These are phyloP conservation scores for Eidolon dupreanum DNA, from an alignment of 2,797 vertebrate genomes.

Conservation along the genomic window DNA sequence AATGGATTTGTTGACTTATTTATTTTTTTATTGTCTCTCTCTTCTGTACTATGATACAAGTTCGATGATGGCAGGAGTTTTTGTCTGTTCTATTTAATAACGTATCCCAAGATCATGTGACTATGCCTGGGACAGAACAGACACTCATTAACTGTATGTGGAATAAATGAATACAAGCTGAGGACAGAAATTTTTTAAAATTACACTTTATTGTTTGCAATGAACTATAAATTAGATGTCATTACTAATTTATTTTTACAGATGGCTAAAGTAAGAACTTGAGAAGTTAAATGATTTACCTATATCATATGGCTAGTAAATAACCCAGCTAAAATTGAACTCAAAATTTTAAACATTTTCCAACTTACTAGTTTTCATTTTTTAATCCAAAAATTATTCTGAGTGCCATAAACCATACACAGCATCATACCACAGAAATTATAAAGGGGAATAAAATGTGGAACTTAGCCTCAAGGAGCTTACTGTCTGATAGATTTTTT, in stretches of 20 bases:
- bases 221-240: background rate
- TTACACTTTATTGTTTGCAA: background rate
- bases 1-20: background rate
- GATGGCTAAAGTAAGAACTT: background rate
- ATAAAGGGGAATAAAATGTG: background rate
- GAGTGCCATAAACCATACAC: background rate
- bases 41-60: background rate
- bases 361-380: background rate
- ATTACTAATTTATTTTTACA: background rate
- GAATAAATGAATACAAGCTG: background rate
- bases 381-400: background rate
- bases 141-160: background rate
- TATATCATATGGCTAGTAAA: background rate
- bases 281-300: background rate
- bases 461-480: background rate
- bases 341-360: background rate
- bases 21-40: background rate
- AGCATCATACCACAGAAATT: background rate
- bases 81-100: background rate
- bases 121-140: background rate
- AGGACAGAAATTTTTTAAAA: background rate
- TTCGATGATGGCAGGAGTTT: background rate
- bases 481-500: background rate
- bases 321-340: background rate
- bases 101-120: background rate